phyloP scores from a whole-genome alignment of 2,888 invertebrate species.

The Scaptomyza parva region DNA sequence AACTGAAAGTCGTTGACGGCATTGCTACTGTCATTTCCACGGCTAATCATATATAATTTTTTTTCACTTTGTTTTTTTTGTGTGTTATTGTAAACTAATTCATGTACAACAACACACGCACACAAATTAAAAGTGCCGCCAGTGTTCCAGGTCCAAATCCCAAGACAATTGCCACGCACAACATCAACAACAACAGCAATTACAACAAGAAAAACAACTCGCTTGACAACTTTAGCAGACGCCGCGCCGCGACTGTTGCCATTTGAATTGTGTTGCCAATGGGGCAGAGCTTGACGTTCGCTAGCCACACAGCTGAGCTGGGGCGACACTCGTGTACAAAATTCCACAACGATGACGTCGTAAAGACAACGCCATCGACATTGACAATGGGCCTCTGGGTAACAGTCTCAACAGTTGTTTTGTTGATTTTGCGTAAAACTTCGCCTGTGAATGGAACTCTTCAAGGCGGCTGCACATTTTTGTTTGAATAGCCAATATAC shows the following conservation, averaged over 20 bases:
- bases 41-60: constrained; percentile 71
- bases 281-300: constrained; percentile 15
- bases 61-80: constrained; percentile 9
- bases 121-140: constrained; percentile 61
- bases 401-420: constrained; percentile 13
- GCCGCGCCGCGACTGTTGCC: constrained; percentile 53
- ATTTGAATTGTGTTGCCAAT: background rate
- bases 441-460: constrained; percentile 25
- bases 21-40: constrained; percentile 33
- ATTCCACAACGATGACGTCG: constrained; percentile 74
- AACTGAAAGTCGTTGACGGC: constrained; percentile 8
- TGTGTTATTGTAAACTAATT: constrained; percentile 50
- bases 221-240: constrained; percentile 75
- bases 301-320: constrained; percentile 31
- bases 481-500: constrained; percentile 62
- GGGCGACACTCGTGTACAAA: constrained; percentile 41
- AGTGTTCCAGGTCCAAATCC: constrained; percentile 13
- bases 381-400: constrained; percentile 50
- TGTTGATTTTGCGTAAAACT: constrained; percentile 4
- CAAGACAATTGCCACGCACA: constrained; percentile 42
- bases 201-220: constrained; percentile 40
- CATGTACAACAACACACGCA: constrained; percentile 41
- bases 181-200: background rate
- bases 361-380: constrained; percentile 63
- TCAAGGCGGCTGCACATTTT: constrained; percentile 51